Evolutionary conservation across 64 coral and sea anemone species (phyloP).

Genomic region (Anthopleura sola): DNA sequence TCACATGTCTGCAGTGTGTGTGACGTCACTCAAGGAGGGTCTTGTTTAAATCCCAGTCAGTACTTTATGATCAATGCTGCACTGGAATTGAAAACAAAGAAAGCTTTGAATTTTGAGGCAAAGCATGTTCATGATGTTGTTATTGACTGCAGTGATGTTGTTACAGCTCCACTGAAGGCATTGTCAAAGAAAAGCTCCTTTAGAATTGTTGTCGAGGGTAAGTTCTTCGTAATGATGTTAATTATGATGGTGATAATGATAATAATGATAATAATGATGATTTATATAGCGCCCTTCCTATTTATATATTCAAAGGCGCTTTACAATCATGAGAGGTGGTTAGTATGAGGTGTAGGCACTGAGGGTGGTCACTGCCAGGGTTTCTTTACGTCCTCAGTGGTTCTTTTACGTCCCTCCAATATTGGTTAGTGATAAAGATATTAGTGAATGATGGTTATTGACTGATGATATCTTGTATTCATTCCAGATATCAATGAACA

Average conservation of each 20-base stretch:
- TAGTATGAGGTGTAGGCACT: too few species aligned
- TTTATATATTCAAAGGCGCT: too few species aligned
- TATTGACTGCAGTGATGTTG: slow-evolving; percentile 62
- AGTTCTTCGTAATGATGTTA: neutral
- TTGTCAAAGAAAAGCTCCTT: slow-evolving; percentile 47
- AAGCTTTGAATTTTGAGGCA: slow-evolving; percentile 70
- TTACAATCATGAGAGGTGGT: too few species aligned
- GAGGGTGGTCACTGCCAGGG: too few species aligned
- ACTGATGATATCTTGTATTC: neutral
- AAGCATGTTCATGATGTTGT: slow-evolving; percentile 25
- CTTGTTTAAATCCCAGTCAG: neutral
- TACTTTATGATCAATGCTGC: slow-evolving; percentile 42
- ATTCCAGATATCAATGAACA: slow-evolving; percentile 75
- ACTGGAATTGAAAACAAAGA: slow-evolving; percentile 50
- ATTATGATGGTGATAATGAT: neutral
- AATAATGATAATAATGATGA: neutral
- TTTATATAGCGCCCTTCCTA: too few species aligned
- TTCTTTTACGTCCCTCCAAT: too few species aligned
- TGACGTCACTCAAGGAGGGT: slow-evolving; percentile 12
- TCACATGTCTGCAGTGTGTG: slow-evolving; percentile 56
- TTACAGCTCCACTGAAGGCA: slow-evolving; percentile 5
- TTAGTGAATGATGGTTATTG: neutral
- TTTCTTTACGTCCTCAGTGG: too few species aligned
- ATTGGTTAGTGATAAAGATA: too few species aligned
- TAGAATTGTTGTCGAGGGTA: slow-evolving; percentile 64